phyloP scores from a whole-genome alignment of 2,113 vertebrate species.

The Corythoichthys haematopterus region DNA sequence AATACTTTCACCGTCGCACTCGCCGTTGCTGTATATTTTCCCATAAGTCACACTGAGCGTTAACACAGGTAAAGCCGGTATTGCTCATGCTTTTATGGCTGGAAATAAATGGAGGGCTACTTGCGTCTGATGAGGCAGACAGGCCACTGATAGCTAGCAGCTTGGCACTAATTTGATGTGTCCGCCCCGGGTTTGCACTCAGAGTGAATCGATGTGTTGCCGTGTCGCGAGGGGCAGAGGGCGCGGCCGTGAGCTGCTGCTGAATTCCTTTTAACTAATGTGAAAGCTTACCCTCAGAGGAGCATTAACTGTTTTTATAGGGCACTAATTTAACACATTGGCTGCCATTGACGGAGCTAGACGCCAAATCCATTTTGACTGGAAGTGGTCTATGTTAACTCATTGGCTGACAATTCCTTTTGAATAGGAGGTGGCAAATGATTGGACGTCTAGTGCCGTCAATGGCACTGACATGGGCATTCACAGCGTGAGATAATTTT shows the following conservation, averaged over 20 bases:
- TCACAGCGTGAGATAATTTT: no score
- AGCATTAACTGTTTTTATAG: slow-evolving; percentile 29
- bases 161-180: slow-evolving; percentile 34
- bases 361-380: no score
- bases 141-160: slow-evolving; percentile 24
- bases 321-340: no score
- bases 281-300: slow-evolving; percentile 51
- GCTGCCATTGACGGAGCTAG: no score
- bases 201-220: slow-evolving; percentile 29
- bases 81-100: slow-evolving; percentile 9
- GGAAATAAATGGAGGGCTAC: slow-evolving; percentile 26
- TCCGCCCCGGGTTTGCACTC: slow-evolving; percentile 29
- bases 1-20: slow-evolving; percentile 38
- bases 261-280: slow-evolving; percentile 60
- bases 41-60: slow-evolving; percentile 28
- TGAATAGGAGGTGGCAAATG: no score
- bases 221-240: slow-evolving; percentile 19
- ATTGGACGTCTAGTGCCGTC: no score
- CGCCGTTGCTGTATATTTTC: slow-evolving; percentile 37
- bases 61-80: slow-evolving; percentile 35
- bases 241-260: slow-evolving; percentile 16
- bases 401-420: no score
- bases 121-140: slow-evolving; percentile 36
- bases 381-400: no score
- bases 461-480: no score